Percentiles rank a stretch among this genome's conserved stretches.
Evolutionary conservation across 2,888 invertebrate species (phyloP).

Genomic region (Hesperia comma): DNA sequence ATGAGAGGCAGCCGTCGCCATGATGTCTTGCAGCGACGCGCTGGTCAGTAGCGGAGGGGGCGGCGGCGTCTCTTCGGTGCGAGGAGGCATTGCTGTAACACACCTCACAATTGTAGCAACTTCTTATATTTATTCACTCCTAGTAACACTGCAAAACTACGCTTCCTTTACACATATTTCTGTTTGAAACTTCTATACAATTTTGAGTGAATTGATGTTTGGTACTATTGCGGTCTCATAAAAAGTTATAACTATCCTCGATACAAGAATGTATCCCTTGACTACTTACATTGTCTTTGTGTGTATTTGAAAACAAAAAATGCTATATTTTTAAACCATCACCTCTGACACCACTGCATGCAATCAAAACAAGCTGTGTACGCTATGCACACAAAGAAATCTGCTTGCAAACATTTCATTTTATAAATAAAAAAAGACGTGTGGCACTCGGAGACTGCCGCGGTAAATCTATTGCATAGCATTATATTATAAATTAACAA

Average conservation of each 20-base stretch:
- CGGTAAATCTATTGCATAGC: too few species aligned
- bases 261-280: neutral
- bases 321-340: neutral
- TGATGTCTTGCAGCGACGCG: constrained; percentile 79
- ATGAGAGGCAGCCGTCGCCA: constrained; percentile 80
- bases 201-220: neutral
- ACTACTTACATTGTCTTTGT: too few species aligned
- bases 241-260: neutral
- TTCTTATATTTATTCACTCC: neutral
- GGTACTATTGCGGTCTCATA: too few species aligned
- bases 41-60: constrained; percentile 76
- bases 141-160: neutral
- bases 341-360: neutral
- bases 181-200: neutral
- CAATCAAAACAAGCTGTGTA: constrained; percentile 1
- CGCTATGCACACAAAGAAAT: neutral
- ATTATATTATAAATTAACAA: too few species aligned
- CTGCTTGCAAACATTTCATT: too few species aligned
- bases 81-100: constrained; percentile 67
- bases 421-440: too few species aligned
- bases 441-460: too few species aligned
- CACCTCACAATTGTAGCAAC: neutral
- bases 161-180: neutral
- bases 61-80: constrained; percentile 69
- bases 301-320: neutral